Conservation (phyloP, 1,140 invertebrate genomes). For the Trichonephila clavipes region DNA sequence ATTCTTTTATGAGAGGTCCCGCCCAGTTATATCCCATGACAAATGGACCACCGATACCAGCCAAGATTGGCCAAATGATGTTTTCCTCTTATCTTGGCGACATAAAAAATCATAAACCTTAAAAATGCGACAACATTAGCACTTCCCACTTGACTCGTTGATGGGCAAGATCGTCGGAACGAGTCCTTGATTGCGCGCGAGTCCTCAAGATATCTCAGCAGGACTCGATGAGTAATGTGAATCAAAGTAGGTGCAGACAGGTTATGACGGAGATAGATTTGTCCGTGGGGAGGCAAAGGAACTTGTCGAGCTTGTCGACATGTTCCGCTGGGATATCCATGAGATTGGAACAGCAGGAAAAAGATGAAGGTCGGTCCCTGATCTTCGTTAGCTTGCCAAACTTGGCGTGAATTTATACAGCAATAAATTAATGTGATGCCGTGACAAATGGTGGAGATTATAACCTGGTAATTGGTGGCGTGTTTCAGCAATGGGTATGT, state of each 20-base stretch:
- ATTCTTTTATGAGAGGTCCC: neutral
- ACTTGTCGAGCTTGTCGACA: slow-evolving; percentile 38
- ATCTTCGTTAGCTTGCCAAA: neutral
- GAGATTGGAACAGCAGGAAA: neutral
- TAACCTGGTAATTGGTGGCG: slow-evolving; percentile 23
- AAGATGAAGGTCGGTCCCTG: neutral
- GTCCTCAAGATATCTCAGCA: slow-evolving; percentile 18
- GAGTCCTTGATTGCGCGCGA: slow-evolving; percentile 12
- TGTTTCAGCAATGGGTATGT: slow-evolving; percentile 25
- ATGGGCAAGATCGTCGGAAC: neutral
- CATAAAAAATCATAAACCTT: slow-evolving; percentile 44
- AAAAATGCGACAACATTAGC: slow-evolving; percentile 52
- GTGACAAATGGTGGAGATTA: slow-evolving; percentile 15
- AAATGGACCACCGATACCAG: slow-evolving; percentile 43
- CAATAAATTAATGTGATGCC: slow-evolving; percentile 36
- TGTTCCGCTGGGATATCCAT: neutral
- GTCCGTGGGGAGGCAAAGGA: neutral
- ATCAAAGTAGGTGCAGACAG: slow-evolving; percentile 16
- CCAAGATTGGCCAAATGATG: slow-evolving; percentile 22
- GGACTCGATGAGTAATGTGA: slow-evolving; percentile 3
- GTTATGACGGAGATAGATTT: slow-evolving; percentile 33
- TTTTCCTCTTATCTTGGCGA: neutral
- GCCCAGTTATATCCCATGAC: slow-evolving; percentile 24
- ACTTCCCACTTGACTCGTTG: slow-evolving; percentile 5
- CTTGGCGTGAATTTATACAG: slow-evolving; percentile 48